phyloP scores from a whole-genome alignment of 2,888 invertebrate genomes.

The Machimus rusticus region DNA sequence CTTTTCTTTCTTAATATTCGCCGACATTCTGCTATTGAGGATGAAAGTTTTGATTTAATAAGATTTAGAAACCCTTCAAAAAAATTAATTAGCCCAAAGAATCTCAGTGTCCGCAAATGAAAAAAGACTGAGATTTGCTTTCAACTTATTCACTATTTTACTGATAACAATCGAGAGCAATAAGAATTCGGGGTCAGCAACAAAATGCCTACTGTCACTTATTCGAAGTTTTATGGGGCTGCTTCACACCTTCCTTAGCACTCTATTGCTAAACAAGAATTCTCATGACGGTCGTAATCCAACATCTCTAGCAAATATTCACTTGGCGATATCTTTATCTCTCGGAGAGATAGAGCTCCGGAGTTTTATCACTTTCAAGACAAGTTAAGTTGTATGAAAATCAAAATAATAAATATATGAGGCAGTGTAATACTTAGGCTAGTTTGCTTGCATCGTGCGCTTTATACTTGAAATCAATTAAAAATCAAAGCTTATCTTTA shows the following conservation, averaged over 20 bases:
- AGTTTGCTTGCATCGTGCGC: background rate
- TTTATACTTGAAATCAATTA: background rate
- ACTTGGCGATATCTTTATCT: conserved; percentile 10
- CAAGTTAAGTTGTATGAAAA: background rate
- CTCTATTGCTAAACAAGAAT: background rate
- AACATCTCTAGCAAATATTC: background rate
- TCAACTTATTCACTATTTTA: background rate
- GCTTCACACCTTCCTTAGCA: background rate
- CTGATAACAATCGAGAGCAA: background rate
- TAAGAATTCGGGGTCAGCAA: background rate
- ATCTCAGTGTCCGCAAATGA: background rate
- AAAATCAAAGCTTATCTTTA: background rate
- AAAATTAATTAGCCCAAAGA: background rate
- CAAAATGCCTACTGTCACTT: background rate
- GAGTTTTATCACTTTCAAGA: background rate
- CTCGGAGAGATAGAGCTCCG: background rate
- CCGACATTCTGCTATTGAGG: background rate
- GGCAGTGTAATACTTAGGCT: background rate
- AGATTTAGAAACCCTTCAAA: background rate
- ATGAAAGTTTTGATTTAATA: background rate
- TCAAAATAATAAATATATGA: background rate
- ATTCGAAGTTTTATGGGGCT: background rate
- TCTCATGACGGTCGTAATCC: background rate
- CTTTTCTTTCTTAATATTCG: conserved; percentile 67
- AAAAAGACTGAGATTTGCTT: background rate